Conservation (phyloP, 2,113 vertebrate genomes). For the Centrocercus urophasianus region DNA sequence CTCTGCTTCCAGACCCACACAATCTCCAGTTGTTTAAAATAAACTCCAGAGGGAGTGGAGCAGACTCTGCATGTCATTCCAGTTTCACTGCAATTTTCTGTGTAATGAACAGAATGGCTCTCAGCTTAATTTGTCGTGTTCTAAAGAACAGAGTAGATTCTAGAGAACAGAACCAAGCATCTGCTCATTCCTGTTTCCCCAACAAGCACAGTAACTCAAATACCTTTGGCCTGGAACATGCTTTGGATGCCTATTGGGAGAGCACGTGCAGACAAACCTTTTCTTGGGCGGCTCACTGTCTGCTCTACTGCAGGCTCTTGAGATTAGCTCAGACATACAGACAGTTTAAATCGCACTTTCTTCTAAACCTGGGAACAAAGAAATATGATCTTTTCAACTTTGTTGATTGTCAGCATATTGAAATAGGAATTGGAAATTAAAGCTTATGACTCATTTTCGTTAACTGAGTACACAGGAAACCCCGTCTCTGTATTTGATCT, state of each 20-base stretch:
- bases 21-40: neutral
- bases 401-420: constrained; percentile 1
- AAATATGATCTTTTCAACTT: neutral
- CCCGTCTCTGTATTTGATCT: constrained; percentile 50
- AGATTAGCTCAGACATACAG: neutral
- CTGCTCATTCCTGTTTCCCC: neutral
- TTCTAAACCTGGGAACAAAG: constrained; percentile 8
- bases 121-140: neutral
- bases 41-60: neutral
- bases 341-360: neutral
- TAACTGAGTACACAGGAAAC: constrained; percentile 42
- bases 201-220: neutral
- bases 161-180: neutral
- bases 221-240: neutral
- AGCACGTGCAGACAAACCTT: neutral
- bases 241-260: neutral
- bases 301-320: constrained; percentile 3
- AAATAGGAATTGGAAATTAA: constrained; percentile 61
- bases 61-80: neutral
- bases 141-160: neutral
- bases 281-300: neutral
- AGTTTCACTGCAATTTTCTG: neutral
- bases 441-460: neutral
- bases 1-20: neutral
- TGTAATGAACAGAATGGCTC: neutral